A percentile compares a stretch with the other conserved stretches of the same genome.
Conservation (phyloP, 2,113 vertebrate species). For the Aptenodytes forsteri region DNA sequence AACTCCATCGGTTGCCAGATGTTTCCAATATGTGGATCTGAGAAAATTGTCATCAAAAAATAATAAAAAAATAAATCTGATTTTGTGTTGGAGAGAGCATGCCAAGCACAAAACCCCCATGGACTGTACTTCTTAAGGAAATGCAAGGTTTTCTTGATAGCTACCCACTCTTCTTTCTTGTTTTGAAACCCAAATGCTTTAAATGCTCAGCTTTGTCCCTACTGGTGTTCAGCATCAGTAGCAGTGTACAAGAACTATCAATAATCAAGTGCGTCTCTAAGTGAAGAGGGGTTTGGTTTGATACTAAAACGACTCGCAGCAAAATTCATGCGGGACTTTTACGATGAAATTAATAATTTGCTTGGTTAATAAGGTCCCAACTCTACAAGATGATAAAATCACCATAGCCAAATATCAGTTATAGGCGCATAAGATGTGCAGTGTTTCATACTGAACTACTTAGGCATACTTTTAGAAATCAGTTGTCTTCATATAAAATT, state of each 20-base stretch:
- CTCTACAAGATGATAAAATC: background rate
- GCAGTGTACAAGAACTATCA: background rate
- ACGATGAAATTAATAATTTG: background rate
- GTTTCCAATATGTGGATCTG: background rate
- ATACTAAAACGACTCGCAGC: background rate
- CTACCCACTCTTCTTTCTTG: background rate
- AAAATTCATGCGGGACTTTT: background rate
- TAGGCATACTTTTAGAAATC: background rate
- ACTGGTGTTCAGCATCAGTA: background rate
- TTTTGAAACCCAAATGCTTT: background rate
- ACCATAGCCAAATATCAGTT: background rate
- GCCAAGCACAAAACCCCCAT: background rate
- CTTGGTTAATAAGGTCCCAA: background rate
- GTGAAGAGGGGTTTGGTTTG: background rate
- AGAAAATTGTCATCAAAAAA: background rate
- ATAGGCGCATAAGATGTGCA: accelerated
- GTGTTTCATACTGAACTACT: background rate
- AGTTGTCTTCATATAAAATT: background rate
- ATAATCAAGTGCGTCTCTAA: background rate
- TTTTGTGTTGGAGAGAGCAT: background rate
- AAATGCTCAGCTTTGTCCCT: background rate
- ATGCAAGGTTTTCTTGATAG: background rate
- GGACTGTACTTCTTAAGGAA: background rate
- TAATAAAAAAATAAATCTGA: background rate
- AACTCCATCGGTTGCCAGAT: accelerated